phyloP scores from a whole-genome alignment of 2,888 invertebrate genomes.

The Argyra leucocephala region DNA sequence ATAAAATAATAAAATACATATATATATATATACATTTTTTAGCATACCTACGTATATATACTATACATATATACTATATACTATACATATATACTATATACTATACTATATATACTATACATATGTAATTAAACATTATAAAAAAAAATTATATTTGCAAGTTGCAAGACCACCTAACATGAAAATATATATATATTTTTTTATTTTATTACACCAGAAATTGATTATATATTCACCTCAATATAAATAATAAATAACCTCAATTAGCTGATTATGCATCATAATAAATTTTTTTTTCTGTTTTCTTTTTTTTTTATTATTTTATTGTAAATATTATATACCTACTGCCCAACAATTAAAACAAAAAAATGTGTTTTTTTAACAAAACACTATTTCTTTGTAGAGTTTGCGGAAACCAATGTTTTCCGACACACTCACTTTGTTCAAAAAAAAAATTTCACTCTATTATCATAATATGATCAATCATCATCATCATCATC shows the following conservation, averaged over 20 bases:
- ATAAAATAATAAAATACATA: no score
- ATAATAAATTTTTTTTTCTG: background rate
- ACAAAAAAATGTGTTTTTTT: background rate
- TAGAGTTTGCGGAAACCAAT: background rate
- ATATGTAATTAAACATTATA: no score
- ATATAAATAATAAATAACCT: slow-evolving; percentile 2
- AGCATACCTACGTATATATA: no score
- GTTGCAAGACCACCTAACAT: background rate
- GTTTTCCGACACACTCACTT: background rate
- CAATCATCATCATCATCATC: no score
- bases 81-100: no score
- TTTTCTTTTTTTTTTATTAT: background rate
- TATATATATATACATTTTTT: no score
- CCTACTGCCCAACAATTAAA: no score
- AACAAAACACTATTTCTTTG: background rate
- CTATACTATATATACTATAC: no score
- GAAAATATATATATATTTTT: no score
- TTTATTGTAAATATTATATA: background rate
- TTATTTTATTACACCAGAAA: background rate
- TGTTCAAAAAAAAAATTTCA: background rate
- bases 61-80: no score
- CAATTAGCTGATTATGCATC: slow-evolving; percentile 6
- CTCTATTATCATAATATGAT: no score
- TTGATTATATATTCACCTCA: background rate
- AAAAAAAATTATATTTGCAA: background rate